Evolutionary conservation across 2,113 vertebrate genomes (phyloP).

Genomic region (Laterallus jamaicensis): DNA sequence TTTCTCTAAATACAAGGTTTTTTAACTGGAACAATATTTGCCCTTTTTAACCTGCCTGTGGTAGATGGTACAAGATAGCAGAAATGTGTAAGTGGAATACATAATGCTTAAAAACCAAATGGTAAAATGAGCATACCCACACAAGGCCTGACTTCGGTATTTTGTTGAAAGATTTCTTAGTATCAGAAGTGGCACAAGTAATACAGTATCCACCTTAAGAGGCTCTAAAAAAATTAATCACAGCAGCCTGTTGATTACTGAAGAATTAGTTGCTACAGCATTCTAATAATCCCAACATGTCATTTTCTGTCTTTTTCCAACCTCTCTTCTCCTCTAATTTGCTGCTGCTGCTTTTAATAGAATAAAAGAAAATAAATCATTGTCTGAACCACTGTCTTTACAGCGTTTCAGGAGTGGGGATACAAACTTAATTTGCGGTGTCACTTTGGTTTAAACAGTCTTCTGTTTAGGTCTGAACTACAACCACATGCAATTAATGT

Average conservation of each 20-base stretch:
- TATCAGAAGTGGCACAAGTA: not conserved
- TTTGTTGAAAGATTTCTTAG: not conserved
- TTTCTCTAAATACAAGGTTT: not conserved
- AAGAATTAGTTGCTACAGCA: slow-evolving; percentile 16
- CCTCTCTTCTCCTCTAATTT: slow-evolving; percentile 16
- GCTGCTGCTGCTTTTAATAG: slow-evolving; percentile 55
- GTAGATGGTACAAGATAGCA: not conserved
- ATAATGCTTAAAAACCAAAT: not conserved
- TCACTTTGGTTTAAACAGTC: slow-evolving; percentile 50
- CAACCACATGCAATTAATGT: slow-evolving; percentile 38
- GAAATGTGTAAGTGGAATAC: not conserved
- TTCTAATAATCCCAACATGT: slow-evolving; percentile 31
- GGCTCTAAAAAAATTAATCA: not conserved
- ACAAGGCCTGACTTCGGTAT: not conserved
- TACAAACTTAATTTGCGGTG: slow-evolving; percentile 39
- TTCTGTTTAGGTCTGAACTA: slow-evolving; percentile 47
- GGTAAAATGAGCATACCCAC: not conserved
- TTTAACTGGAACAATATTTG: not conserved
- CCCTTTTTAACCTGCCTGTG: not conserved
- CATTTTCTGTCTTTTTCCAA: slow-evolving; percentile 8
- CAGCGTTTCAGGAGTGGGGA: slow-evolving; percentile 24
- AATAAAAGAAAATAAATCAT: slow-evolving; percentile 51
- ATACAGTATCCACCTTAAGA: not conserved
- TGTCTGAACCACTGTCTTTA: slow-evolving; percentile 52
- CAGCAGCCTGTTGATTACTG: slow-evolving; percentile 5